These are phyloP conservation scores for Globicephala melas DNA, from an alignment of 2,113 vertebrate genomes.

Conservation along the genomic window DNA sequence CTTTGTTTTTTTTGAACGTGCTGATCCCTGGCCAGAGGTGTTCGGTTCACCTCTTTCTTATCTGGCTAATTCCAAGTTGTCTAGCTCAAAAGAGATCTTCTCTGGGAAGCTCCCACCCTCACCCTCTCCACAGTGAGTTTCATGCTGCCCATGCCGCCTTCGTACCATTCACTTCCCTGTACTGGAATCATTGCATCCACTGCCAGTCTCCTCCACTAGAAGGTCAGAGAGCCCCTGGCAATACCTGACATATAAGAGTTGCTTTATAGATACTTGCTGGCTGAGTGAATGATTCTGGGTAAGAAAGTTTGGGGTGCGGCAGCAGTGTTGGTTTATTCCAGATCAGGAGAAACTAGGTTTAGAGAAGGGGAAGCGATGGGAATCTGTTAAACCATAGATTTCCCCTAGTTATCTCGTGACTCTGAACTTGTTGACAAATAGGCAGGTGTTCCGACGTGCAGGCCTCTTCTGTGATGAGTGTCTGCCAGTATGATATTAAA, in stretches of 20 bases:
- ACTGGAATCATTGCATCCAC: neutral
- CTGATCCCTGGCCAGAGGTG: neutral
- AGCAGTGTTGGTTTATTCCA: neutral
- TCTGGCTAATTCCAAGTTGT: neutral
- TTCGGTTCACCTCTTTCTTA: neutral
- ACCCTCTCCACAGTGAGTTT: neutral
- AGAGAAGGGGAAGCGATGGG: neutral
- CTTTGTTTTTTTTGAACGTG: neutral
- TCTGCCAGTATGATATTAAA: neutral
- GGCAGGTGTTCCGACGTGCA: no score
- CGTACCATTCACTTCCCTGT: neutral
- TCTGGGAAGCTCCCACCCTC: neutral
- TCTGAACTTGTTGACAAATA: neutral
- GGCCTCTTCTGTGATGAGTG: neutral
- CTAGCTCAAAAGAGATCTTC: neutral
- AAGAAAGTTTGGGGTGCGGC: neutral
- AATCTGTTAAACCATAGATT: neutral
- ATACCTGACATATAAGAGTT: neutral
- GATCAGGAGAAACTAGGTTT: neutral
- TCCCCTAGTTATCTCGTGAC: neutral
- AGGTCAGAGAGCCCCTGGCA: neutral
- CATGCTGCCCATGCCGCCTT: neutral
- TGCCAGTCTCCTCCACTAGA: neutral
- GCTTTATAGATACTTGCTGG: neutral
- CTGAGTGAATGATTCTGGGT: neutral